phyloP scores from a whole-genome alignment of 64 coral and sea anemone genomes.

The Montipora efflorescens region DNA sequence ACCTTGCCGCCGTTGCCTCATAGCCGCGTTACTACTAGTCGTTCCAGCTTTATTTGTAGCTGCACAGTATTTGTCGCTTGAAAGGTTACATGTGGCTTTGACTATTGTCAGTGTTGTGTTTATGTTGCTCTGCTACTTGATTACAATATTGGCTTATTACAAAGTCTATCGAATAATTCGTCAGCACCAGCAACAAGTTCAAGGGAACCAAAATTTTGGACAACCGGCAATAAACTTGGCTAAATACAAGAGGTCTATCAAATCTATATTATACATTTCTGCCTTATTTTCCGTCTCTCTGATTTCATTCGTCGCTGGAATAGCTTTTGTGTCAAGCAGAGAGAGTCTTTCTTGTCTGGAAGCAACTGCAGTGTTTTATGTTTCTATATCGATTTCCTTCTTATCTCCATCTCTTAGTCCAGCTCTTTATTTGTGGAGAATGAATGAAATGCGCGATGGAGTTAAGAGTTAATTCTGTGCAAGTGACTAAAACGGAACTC shows the following conservation, averaged over 20 bases:
- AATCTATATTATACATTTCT: background rate
- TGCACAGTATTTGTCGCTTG: background rate
- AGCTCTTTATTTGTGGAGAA: too few relatives aligned
- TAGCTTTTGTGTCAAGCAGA: background rate
- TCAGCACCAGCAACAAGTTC: conserved; percentile 6
- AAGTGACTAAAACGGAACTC: too few relatives aligned
- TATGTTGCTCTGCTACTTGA: background rate
- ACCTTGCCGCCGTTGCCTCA: background rate
- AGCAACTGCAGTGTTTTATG: too few relatives aligned
- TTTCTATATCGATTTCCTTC: too few relatives aligned
- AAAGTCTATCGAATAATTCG: conserved; percentile 28
- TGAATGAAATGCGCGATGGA: too few relatives aligned
- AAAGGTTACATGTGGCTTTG: accelerated
- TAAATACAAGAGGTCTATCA: background rate
- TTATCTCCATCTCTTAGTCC: too few relatives aligned
- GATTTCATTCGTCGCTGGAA: background rate
- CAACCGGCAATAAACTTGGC: conserved; percentile 8
- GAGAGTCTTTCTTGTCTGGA: background rate
- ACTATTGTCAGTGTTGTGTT: background rate
- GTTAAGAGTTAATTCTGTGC: too few relatives aligned
- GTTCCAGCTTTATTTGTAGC: background rate
- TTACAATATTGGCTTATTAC: background rate
- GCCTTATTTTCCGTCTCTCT: background rate
- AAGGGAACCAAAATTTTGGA: background rate
- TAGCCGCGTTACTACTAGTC: background rate